phyloP scores from a whole-genome alignment of 1,140 invertebrate species.

The Elymnias hypermnestra region DNA sequence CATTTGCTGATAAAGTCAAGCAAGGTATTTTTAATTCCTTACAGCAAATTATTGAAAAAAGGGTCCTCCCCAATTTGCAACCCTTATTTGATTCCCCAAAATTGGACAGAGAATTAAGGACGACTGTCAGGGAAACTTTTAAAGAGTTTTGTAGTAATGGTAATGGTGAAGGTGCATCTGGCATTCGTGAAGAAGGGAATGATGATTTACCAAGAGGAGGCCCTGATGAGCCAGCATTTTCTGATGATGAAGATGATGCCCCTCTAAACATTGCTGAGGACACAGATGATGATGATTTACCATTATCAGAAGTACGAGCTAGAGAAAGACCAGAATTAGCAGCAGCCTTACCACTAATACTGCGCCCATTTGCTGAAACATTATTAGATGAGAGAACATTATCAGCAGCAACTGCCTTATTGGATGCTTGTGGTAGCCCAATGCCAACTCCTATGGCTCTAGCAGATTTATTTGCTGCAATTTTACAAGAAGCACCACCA shows the following conservation, averaged over 20 bases:
- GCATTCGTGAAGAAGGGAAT: conserved; percentile 71
- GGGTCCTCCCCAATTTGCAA: conserved; percentile 91
- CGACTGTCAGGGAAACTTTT: conserved; percentile 92
- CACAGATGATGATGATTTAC: conserved; percentile 92
- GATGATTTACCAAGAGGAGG: conserved; percentile 62
- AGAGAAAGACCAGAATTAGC: conserved; percentile 71
- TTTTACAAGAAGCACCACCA: conserved; percentile 55
- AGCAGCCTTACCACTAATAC: conserved; percentile 78
- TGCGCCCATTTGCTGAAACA: conserved; percentile 81
- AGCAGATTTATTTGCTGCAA: conserved; percentile 63
- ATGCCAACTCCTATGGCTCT: conserved; percentile 70
- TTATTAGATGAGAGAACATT: conserved; percentile 68
- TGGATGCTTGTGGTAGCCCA: conserved; percentile 75
- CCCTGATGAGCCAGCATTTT: conserved; percentile 84
- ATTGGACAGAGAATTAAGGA: conserved; percentile 91
- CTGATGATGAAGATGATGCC: conserved; percentile 86
- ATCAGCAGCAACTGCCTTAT: conserved; percentile 76
- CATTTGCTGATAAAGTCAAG: conserved; percentile 88
- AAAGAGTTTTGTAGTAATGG: conserved; percentile 89
- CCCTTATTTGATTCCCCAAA: conserved; percentile 96
- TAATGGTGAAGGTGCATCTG: conserved; percentile 68
- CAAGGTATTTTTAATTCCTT: conserved; percentile 95
- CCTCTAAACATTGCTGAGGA: conserved; percentile 80
- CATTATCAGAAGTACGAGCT: conserved; percentile 81
- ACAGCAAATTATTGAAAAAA: conserved; percentile 94